Evolutionary conservation across 2,797 vertebrate genomes (phyloP), one percentile per base, ranked within the genome.

Genomic region (Phataginus tetradactyla): DNA sequence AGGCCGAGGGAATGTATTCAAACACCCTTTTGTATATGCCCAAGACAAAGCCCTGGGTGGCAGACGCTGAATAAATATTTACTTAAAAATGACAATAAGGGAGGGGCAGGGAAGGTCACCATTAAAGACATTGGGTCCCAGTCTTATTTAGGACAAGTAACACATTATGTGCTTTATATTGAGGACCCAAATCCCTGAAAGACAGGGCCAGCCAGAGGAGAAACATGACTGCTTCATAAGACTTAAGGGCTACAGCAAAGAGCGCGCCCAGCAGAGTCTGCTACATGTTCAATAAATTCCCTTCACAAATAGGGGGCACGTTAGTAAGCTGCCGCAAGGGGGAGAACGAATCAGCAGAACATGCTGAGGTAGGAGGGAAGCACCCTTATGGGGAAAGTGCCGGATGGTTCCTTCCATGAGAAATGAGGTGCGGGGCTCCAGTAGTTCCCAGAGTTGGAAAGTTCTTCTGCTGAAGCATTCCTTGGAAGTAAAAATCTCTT

Each of bases 231-330:
- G 75, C 10, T 9, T 29, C 75, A 3, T 78, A 90, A 66, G 55
- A 90, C 72, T 71, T 84, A 45, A 80, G 94, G 23, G 51, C 83
- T 83, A 69, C 4, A 63, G 32, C 61, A 84, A 87, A n/a, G 18
- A 86, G 27, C n/a, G 55, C 8, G 63, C 87, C 71, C 37, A 72
- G 75, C 42, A 91, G 66, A 92, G 78, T 79, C 39, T 72, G 15
- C 39, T 68, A 32, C 37, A 17, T 93, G 64, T 94, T 71, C n/a
- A 88, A 69, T 57, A 34, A 95, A 97, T 45, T 61, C 79, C 64
- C 96, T 59, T 94, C 34, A 69, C 71, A 25, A 32, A 64, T 69
- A 68, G 86, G 18, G 45, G 96, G 80, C 57, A 75, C 75, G n/a
- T 64, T 92, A 93, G n/a, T 39, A 96, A 96, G 79, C 63, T 77